Evolutionary conservation across 2,888 invertebrate species (phyloP).

Genomic region (Lycaena phlaeas): DNA sequence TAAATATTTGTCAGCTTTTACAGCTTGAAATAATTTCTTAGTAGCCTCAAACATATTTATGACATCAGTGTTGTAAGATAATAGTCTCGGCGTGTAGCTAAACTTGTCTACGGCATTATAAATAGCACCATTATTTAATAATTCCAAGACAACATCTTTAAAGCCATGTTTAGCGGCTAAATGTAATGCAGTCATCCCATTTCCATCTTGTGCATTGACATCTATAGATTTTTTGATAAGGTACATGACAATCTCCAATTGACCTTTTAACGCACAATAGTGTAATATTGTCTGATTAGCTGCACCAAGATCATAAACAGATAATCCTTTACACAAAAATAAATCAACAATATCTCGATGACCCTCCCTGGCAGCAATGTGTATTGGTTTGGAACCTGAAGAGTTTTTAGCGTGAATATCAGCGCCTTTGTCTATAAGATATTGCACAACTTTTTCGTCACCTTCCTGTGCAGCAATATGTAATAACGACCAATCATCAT

Average conservation of each 20-base stretch:
- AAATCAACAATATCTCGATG: constrained; percentile 3
- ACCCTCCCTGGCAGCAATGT: constrained; percentile 5
- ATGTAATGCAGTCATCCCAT: background rate
- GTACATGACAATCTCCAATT: background rate
- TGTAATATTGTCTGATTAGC: constrained; percentile 5
- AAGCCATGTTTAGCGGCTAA: background rate
- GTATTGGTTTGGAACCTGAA: constrained; percentile 6
- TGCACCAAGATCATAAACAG: constrained; percentile 1
- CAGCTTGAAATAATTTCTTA: constrained; percentile 1
- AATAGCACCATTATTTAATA: background rate
- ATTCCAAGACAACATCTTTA: background rate
- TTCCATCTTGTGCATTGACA: background rate
- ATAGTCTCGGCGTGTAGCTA: background rate
- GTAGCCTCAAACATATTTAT: background rate
- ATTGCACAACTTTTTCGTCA: background rate
- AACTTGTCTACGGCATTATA: constrained; percentile 1
- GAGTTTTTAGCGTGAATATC: constrained; percentile 5
- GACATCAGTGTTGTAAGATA: background rate
- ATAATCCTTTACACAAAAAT: background rate
- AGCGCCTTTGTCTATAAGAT: constrained; percentile 1
- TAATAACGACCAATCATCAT: constrained; percentile 4
- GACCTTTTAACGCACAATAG: background rate
- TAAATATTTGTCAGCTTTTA: background rate
- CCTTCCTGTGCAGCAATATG: constrained; percentile 7
- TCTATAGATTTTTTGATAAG: background rate